Evolutionary conservation across 2,888 invertebrate species (phyloP).

Genomic region (Entomobrya multifasciata): DNA sequence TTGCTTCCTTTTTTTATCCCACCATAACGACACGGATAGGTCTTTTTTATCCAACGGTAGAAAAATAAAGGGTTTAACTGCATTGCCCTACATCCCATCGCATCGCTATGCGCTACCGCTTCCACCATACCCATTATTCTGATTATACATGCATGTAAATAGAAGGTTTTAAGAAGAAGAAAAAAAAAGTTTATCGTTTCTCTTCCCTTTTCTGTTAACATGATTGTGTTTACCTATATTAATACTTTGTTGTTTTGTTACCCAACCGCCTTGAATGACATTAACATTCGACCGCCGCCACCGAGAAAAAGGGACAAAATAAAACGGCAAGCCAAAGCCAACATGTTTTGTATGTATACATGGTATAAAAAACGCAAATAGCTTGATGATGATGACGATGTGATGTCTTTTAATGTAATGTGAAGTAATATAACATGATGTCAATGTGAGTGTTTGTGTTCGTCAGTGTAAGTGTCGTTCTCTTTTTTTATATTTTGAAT

Average conservation of each 20-base stretch:
- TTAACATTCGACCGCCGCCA: too few species aligned
- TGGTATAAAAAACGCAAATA: too few species aligned
- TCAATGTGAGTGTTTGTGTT: constrained; percentile 60
- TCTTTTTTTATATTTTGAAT: background rate
- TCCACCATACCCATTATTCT: constrained; percentile 42
- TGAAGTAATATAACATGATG: constrained; percentile 66
- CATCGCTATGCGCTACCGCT: background rate
- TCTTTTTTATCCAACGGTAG: background rate
- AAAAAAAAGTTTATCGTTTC: constrained; percentile 39
- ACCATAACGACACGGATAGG: background rate
- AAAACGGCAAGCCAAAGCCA: background rate
- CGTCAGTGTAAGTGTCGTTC: background rate
- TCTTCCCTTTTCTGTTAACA: background rate
- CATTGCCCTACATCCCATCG: constrained; percentile 1
- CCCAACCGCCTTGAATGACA: constrained; percentile 15
- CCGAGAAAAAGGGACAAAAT: background rate
- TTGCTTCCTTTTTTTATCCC: constrained; percentile 12
- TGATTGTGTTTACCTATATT: constrained; percentile 18
- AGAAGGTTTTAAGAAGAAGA: too few species aligned
- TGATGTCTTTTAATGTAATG: constrained; percentile 62
- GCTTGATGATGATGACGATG: constrained; percentile 59
- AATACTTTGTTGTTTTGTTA: constrained; percentile 4
- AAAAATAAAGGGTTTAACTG: constrained; percentile 37
- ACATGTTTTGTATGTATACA: background rate
- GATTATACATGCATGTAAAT: constrained; percentile 49